A percentile compares a stretch with the other conserved stretches of the same genome.
Conservation (phyloP, 2,113 vertebrate species). For the Parus major region DNA sequence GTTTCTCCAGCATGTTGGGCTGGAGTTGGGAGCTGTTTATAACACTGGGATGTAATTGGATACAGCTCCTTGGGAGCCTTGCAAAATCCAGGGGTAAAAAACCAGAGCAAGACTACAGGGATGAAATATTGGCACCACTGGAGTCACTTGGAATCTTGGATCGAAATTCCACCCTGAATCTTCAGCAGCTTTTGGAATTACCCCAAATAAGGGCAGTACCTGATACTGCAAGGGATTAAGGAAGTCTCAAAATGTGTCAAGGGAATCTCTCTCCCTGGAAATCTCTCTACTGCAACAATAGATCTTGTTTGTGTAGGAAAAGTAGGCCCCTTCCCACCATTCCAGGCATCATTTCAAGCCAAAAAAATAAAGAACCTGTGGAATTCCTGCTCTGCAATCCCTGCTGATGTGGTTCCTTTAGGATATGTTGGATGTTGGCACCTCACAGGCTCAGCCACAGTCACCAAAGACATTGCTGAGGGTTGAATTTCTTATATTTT, state of each 20-base stretch:
- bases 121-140: too few relatives aligned
- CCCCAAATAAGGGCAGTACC: background rate
- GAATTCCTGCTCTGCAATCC: background rate
- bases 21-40: too few relatives aligned
- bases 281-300: background rate
- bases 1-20: too few relatives aligned
- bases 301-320: background rate
- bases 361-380: background rate
- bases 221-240: background rate
- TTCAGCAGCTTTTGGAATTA: background rate
- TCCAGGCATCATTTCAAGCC: background rate
- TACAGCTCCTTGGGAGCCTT: too few relatives aligned
- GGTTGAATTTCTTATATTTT: background rate
- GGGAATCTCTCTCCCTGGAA: background rate
- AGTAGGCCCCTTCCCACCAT: background rate
- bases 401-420: background rate
- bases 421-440: background rate
- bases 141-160: too few relatives aligned
- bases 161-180: background rate
- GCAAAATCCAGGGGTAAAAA: too few relatives aligned
- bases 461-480: background rate
- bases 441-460: background rate
- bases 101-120: too few relatives aligned
- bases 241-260: background rate
- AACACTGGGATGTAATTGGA: too few relatives aligned